Percentiles rank a stretch among this genome's conserved stretches.
These are phyloP conservation scores for Passer domesticus DNA, from an alignment of 2,113 vertebrate genomes.

Conservation along the genomic window DNA sequence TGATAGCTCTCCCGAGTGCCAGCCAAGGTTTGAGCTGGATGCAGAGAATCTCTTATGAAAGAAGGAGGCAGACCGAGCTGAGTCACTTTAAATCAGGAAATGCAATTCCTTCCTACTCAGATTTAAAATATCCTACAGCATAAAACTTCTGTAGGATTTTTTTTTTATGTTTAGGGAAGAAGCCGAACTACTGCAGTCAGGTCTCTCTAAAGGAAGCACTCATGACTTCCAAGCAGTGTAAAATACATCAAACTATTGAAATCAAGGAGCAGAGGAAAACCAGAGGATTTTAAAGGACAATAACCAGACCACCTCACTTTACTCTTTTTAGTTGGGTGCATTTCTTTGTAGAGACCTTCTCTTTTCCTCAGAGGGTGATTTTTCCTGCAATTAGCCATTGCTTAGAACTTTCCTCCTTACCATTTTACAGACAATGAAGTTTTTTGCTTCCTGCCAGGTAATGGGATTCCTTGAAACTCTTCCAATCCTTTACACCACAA, in stretches of 20 bases:
- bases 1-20: neutral
- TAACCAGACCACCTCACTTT: neutral
- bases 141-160: neutral
- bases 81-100: constrained; percentile 53
- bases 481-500: neutral
- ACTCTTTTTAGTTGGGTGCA: neutral
- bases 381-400: neutral
- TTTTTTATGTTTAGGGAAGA: neutral
- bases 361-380: neutral
- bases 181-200: neutral
- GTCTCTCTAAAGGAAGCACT: neutral
- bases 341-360: neutral
- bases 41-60: constrained; percentile 31
- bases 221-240: neutral
- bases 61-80: constrained; percentile 45
- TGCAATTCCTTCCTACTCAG: constrained; percentile 45
- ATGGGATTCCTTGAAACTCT: neutral
- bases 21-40: constrained; percentile 33
- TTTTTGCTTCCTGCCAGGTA: neutral
- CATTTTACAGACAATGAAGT: neutral
- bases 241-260: neutral
- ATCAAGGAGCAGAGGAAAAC: neutral
- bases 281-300: neutral
- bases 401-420: neutral
- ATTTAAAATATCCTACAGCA: constrained; percentile 42